phyloP scores from a whole-genome alignment of 2,797 vertebrate species.

The Limnodromus scolopaceus region DNA sequence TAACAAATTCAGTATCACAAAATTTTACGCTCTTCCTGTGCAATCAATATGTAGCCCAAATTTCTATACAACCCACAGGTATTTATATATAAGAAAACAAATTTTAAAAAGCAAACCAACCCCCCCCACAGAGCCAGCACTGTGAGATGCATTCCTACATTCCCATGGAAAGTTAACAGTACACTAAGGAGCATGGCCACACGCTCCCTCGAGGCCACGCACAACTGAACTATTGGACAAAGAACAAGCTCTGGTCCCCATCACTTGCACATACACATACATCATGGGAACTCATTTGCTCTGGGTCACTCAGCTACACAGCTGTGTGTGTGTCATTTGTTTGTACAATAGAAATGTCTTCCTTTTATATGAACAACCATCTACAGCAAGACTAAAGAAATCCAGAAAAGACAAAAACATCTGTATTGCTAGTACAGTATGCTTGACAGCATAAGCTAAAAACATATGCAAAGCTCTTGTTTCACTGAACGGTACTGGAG shows the following conservation, averaged over 20 bases:
- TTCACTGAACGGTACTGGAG: neutral
- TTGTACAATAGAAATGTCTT: constrained; percentile 47
- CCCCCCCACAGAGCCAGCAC: neutral
- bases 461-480: neutral
- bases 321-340: neutral
- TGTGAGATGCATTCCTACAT: neutral
- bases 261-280: neutral
- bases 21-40: neutral
- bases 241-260: constrained; percentile 1
- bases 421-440: neutral
- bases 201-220: neutral
- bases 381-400: neutral
- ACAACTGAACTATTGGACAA: neutral
- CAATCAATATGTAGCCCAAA: neutral
- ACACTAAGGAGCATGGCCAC: neutral
- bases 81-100: neutral
- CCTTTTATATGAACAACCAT: neutral
- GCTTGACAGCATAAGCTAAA: neutral
- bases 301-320: constrained; percentile 35
- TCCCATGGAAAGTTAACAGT: neutral
- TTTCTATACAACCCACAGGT: neutral
- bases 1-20: neutral
- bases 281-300: constrained; percentile 47
- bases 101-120: neutral
- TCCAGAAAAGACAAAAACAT: neutral